phyloP scores from a whole-genome alignment of 2,797 vertebrate genomes.

The Furcifer pardalis region DNA sequence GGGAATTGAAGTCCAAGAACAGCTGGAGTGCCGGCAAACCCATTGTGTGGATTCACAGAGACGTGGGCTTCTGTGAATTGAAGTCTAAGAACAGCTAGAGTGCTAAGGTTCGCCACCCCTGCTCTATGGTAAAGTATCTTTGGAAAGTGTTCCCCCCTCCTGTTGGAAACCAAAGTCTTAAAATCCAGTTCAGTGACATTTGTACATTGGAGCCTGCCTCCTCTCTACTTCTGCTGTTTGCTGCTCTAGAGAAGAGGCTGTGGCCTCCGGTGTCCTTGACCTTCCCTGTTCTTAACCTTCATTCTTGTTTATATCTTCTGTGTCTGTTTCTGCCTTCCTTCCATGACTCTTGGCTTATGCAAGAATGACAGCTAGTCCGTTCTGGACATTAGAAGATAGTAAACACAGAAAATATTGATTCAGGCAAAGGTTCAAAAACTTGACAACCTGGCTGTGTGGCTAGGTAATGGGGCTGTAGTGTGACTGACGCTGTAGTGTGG shows the following conservation, averaged over 20 bases:
- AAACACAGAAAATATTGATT: neutral
- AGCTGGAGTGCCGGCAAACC: too few relatives aligned
- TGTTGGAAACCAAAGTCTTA: neutral
- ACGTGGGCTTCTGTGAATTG: too few relatives aligned
- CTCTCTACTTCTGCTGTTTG: neutral
- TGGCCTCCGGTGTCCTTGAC: neutral
- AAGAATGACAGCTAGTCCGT: neutral
- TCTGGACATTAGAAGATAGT: neutral
- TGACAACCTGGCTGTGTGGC: neutral
- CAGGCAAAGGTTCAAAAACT: neutral
- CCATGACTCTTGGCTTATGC: neutral
- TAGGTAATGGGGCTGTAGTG: neutral
- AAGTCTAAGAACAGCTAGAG: too few relatives aligned
- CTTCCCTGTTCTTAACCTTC: neutral
- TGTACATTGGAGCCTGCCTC: neutral
- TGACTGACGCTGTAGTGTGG: too few relatives aligned
- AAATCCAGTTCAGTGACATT: neutral
- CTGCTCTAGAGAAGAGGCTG: neutral
- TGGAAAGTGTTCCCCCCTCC: neutral
- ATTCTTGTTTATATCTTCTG: slow-evolving; percentile 8
- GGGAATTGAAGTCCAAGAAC: too few relatives aligned
- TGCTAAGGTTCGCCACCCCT: too few relatives aligned
- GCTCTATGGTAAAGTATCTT: neutral
- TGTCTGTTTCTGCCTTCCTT: neutral
- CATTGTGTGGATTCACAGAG: too few relatives aligned